Conservation (phyloP, 2,797 vertebrate species). For the Sparidentex hasta region DNA sequence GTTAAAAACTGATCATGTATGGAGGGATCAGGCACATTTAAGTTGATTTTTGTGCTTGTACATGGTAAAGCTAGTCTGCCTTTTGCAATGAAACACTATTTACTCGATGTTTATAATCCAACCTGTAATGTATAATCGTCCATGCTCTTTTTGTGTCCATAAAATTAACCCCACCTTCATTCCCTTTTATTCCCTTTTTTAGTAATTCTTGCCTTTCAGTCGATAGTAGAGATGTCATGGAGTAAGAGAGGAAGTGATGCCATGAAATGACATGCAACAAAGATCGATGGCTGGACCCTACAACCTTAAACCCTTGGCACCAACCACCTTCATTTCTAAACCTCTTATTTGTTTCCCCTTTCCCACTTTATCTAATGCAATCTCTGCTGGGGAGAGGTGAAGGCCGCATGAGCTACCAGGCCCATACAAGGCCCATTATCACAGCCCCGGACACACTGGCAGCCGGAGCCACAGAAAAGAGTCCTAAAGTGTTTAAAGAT, state of each 20-base stretch:
- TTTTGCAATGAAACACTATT: neutral
- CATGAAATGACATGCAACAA: neutral
- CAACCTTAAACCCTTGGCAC: slow-evolving; percentile 1
- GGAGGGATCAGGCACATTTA: neutral
- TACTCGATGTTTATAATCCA: no score
- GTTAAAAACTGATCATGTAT: neutral
- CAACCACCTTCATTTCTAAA: slow-evolving; percentile 17
- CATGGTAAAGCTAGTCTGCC: neutral
- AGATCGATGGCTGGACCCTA: neutral
- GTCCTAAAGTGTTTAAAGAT: slow-evolving; percentile 79
- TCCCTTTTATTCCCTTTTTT: neutral
- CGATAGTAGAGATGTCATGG: neutral
- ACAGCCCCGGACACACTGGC: slow-evolving; percentile 64
- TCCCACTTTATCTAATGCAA: slow-evolving; percentile 23
- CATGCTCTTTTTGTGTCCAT: neutral
- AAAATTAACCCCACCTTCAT: neutral
- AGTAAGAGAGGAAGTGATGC: no score
- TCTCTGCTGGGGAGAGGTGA: slow-evolving; percentile 20
- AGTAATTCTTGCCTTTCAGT: neutral
- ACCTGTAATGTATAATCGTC: neutral
- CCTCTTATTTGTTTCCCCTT: neutral
- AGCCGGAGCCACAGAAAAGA: slow-evolving; percentile 66
- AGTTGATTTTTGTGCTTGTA: neutral
- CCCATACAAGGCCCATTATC: slow-evolving; percentile 54
- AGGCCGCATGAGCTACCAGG: slow-evolving; percentile 30